Percentiles rank a stretch among this genome's conserved stretches.
Conservation (phyloP, 2,888 invertebrate genomes). For the Tipula confusa region DNA sequence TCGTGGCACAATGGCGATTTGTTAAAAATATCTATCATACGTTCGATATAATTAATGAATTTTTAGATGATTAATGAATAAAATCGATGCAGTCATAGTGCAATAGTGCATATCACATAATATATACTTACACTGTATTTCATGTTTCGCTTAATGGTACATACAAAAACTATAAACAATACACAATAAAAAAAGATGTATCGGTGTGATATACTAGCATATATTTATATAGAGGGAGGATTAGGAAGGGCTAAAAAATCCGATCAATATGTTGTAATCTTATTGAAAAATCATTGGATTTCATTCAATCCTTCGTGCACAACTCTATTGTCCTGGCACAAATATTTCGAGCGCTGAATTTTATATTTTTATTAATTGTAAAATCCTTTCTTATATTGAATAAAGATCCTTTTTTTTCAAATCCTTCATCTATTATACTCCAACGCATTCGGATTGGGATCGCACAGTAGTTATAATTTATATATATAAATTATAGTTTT, state of each 20-base stretch:
- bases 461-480: constrained; percentile 28
- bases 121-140: too few relatives aligned
- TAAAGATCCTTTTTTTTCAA: background rate
- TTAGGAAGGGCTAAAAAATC: background rate
- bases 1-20: background rate
- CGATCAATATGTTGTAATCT: background rate
- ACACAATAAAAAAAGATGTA: background rate
- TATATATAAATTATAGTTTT: constrained; percentile 26
- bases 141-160: too few relatives aligned
- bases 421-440: background rate
- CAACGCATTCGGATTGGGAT: constrained; percentile 10
- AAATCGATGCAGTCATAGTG: background rate
- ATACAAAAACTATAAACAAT: background rate
- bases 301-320: background rate
- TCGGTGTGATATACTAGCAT: background rate
- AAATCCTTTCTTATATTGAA: background rate
- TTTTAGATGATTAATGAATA: background rate
- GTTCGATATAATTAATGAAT: background rate
- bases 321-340: background rate
- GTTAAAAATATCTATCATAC: background rate
- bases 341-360: background rate
- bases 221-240: background rate
- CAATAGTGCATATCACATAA: background rate
- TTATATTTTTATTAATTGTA: background rate
- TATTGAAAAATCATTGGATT: background rate